Percentiles rank a stretch among this genome's conserved stretches.
phyloP scores from a whole-genome alignment of 1,140 invertebrate genomes.

The Dinoponera quadriceps region DNA sequence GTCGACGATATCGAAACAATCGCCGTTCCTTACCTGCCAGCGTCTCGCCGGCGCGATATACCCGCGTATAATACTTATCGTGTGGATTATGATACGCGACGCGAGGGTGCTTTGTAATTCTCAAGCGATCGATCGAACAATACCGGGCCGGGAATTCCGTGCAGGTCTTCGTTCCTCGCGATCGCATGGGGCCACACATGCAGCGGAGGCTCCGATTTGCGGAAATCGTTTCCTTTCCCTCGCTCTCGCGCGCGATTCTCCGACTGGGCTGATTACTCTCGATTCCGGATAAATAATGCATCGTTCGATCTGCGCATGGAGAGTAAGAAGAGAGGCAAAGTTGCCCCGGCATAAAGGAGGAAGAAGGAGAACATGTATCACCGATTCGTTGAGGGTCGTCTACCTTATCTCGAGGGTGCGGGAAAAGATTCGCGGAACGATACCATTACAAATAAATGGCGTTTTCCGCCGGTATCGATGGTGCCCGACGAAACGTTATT shows the following conservation, averaged over 20 bases:
- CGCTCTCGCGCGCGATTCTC: conserved; percentile 39
- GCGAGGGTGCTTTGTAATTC: conserved; percentile 17
- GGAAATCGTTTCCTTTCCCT: conserved; percentile 1
- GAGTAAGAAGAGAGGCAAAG: too few relatives aligned
- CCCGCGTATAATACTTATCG: not conserved
- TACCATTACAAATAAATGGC: conserved; percentile 73
- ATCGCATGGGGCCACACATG: not conserved
- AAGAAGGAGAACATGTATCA: conserved; percentile 51
- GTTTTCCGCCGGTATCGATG: conserved; percentile 8
- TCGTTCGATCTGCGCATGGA: conserved; percentile 49
- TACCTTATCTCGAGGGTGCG: conserved; percentile 41
- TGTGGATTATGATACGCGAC: conserved; percentile 3
- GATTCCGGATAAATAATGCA: conserved; percentile 70
- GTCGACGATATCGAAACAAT: not conserved
- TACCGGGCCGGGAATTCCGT: not conserved
- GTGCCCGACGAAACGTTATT: conserved; percentile 9
- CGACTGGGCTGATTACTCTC: conserved; percentile 48
- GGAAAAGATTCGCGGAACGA: conserved; percentile 6
- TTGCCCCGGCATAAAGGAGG: not conserved
- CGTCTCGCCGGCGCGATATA: too few relatives aligned
- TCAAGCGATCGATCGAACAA: not conserved
- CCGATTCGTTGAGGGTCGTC: conserved; percentile 33
- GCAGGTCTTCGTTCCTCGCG: not conserved
- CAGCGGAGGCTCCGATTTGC: not conserved
- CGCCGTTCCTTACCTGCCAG: not conserved